Evolutionary conservation across 2,888 invertebrate genomes (phyloP), one percentile per base, ranked within the genome.

Genomic region (Periphyllus acericola): DNA sequence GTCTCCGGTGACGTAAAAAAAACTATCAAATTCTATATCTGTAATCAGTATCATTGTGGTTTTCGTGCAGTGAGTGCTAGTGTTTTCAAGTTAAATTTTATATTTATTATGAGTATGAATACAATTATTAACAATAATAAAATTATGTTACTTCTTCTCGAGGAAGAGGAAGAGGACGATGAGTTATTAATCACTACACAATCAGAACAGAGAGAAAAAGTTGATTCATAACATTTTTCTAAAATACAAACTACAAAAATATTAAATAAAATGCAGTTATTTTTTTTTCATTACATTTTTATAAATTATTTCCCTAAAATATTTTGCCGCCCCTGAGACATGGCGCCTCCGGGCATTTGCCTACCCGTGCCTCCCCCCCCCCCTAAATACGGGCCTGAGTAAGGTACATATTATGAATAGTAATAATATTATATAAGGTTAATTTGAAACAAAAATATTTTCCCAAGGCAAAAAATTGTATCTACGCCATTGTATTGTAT

Each of bases 51-150:
- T 76, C 76, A 52, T 76, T 76, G 29, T 52, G 52, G 76, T 52
- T 52, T 76, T 52, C 76, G 76, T 76, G 40, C 75, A 46, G 46
- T 75, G 75, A 29, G 36, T 3, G 36, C 36, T 74, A 40, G 76
- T 78, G 52, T 79, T 60, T 79, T 79, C 25, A 55, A 79, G 55
- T 55, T 55, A 79, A 79, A 60, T 60, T 79, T 60, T 79, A 34
- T 55, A 79, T 60, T 79, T 79, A 32, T 11, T 40, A 74, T 74
- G 74, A 52, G 29, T 75, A 21, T 76, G 19, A 76, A 76, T 52
- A 76, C 76, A 76, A 80, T 80, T 34, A 80, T 36, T n/a, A 71
- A 82, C 46, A 82, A 82, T 71, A 81, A 82, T 71, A 81, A 68
- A 82, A 71, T 82, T 1, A 46, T 82, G 29, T 82, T 82, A 71